A percentile compares a stretch with the other conserved stretches of the same genome.
These are phyloP conservation scores for Chironomus tepperi DNA, from an alignment of 1,140 invertebrate species.

Conservation along the genomic window DNA sequence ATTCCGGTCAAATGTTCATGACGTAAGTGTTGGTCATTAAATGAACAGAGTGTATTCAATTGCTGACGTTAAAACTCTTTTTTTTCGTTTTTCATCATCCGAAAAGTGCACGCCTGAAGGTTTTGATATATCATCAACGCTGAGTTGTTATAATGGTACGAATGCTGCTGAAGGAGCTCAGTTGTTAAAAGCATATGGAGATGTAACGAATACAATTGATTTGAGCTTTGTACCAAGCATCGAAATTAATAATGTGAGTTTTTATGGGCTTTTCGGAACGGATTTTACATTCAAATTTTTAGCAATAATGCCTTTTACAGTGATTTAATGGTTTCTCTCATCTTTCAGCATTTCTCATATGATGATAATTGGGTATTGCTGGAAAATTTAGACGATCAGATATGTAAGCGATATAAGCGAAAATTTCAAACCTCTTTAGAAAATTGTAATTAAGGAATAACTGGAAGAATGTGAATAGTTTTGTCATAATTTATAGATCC, in stretches of 20 bases:
- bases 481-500: not conserved
- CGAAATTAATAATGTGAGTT: slow-evolving; percentile 34
- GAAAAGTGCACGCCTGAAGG: not conserved
- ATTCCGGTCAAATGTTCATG: slow-evolving; percentile 16
- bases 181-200: slow-evolving; percentile 33
- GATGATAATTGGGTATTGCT: not conserved
- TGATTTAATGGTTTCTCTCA: too few relatives aligned
- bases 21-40: slow-evolving; percentile 15
- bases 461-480: not conserved
- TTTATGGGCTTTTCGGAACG: not conserved
- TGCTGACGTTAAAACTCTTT: not conserved
- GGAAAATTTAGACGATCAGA: slow-evolving; percentile 1
- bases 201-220: slow-evolving; percentile 30
- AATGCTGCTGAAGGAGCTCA: slow-evolving; percentile 31
- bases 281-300: not conserved
- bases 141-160: slow-evolving; percentile 24
- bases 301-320: too few relatives aligned
- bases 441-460: not conserved
- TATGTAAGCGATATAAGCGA: not conserved
- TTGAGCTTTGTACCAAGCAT: slow-evolving; percentile 37
- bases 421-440: not conserved
- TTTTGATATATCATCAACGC: not conserved
- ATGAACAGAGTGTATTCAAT: not conserved
- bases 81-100: not conserved
- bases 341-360: not conserved